Evolutionary conservation across 2,797 vertebrate species (phyloP), one percentile per base, ranked within the genome.

Genomic region (Lemur catta): DNA sequence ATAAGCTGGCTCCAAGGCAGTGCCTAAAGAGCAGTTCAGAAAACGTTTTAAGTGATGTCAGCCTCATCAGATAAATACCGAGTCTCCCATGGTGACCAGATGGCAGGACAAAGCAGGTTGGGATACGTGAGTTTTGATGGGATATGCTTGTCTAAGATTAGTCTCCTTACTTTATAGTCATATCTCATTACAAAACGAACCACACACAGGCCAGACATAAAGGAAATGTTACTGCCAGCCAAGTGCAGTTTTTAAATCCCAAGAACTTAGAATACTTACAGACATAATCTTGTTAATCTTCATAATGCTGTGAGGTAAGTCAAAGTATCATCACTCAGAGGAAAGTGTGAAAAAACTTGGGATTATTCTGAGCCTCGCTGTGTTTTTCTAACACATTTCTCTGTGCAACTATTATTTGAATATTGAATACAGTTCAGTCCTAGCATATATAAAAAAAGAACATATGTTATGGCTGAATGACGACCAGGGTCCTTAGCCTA

Each of bases 261-360:
- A 86, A 90, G 92, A 96, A 74, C 59, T 97, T 97, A 95, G 85
- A 97, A 92, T 89, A 93, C 79, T 95, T 97, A 91, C 22, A 75
- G 75, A 72, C 69, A 89, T 95, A 95, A 96, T 96, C 91, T 93
- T 52, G n/a, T 97, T 96, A 96, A 97, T 97, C 95, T 96, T 97
- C 43, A 80, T 91, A 76, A 93, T 52, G 86, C 82, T 69, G 9
- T 94, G 91, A 91, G 75, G 82, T 94, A 82, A 95, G 81, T 97
- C 71, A 92, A 84, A 93, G 55, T 61, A 86, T 89, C 96, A 80
- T 92, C 89, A 91, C 92, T 95, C 41, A 89, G 69, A 94, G 52
- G 63, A 75, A 91, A 95, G 33, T 59, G 81, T 91, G 75, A 61
- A 82, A 89, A 91, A 95, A 91, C 46, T 43, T 35, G 11, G 57